Evolutionary conservation across 2,888 invertebrate genomes (phyloP), one percentile per base, ranked within the genome.

Genomic region (Sinhomidia bicolor): DNA sequence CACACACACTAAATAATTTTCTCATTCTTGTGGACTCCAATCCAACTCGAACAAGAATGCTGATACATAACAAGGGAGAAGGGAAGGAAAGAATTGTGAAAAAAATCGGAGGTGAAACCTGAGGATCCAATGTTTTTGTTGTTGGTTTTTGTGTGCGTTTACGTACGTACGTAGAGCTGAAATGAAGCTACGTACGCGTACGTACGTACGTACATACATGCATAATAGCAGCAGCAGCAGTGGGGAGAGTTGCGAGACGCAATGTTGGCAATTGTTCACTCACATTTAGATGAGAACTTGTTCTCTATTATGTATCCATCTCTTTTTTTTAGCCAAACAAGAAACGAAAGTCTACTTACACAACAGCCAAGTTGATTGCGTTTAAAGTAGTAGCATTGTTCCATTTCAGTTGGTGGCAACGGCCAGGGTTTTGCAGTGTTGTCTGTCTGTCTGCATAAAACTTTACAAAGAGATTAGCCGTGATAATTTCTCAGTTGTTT

Each of bases 101-200:
- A 74, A 74, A 76, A 76, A 47, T 76, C 74, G 71, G 54, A 60
- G 74, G 36, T 54, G 84, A 85, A 85, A 85, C 84, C 84, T 85
- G 84, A 85, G 84, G 84, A 85, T 85, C 84, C 84, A 85, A 76
- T 74, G 74, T 84, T 74, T 74, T 84, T 84, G 60, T 74, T 74
- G 84, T 84, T 84, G 84, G 51, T 32, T 74, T 76, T 57, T 57
- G 57, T 47, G 32, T 57, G 20, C 10, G 41, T 41, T 3, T 54
- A 9, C 20, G 44, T 71, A 12, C 14, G n/a, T 20, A 9, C 14
- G 14, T 62, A 29, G 9, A 26, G 54, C 14, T 62, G 10, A 68
- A 68, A 36, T 36, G 17, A 71, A n/a, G 17, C 44, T 23, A 71
- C 62, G 4, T n/a, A 62, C 5, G n/a, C 26, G 36, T 36, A 36